Evolutionary conservation across 2,888 invertebrate genomes (phyloP).

Genomic region (Endotricha flammealis): DNA sequence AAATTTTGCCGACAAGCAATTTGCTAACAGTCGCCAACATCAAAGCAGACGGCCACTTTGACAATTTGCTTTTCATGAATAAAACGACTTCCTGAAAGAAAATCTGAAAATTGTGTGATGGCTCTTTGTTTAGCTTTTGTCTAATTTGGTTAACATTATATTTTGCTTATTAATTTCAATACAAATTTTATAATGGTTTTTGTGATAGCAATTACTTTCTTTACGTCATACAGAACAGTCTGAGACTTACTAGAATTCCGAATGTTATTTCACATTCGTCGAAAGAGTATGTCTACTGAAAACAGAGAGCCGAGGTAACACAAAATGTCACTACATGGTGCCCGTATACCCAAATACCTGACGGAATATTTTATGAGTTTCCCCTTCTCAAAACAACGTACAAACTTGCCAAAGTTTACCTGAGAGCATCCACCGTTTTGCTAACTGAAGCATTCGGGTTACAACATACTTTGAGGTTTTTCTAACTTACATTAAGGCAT

Average conservation of each 20-base stretch:
- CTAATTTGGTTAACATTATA: too few relatives aligned
- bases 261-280: too few relatives aligned
- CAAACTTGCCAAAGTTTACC: background rate
- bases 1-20: constrained; percentile 27
- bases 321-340: background rate
- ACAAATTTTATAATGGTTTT: too few relatives aligned
- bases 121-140: constrained; percentile 4
- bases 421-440: background rate
- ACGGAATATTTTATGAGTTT: background rate
- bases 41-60: constrained; percentile 33
- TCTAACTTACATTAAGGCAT: too few relatives aligned
- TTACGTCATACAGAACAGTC: too few relatives aligned
- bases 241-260: too few relatives aligned
- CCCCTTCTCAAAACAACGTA: background rate
- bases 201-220: too few relatives aligned
- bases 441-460: background rate
- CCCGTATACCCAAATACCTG: background rate
- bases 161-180: too few relatives aligned
- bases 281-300: too few relatives aligned
- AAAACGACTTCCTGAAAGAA: constrained; percentile 17
- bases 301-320: too few relatives aligned
- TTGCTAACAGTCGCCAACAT: constrained; percentile 25
- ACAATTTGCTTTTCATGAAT: constrained; percentile 35
- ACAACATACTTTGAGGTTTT: too few relatives aligned
- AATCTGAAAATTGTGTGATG: constrained; percentile 27